Evolutionary conservation across 2,888 invertebrate species (phyloP), one percentile per base, ranked within the genome.

Genomic region (Camponotus fellah): DNA sequence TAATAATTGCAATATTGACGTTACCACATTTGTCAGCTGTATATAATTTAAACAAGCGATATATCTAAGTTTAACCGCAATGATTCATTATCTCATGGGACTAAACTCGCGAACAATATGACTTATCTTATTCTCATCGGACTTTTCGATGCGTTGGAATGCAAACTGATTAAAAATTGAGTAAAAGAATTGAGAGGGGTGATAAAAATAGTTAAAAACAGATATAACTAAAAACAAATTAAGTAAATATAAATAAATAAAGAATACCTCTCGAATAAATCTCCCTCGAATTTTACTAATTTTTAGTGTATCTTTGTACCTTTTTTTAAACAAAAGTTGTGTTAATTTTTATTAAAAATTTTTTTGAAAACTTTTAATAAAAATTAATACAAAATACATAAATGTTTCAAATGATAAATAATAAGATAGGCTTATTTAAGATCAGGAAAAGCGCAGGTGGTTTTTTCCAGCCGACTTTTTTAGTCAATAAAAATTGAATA

Each of bases 51-150:
- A 34, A 60, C 17, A 12, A 72, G 79, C 53, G 53, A n/a, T 53
- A 49, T 34, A 60, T 80, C 75, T 60, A 80, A 80, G 60, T 80
- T n/a, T 60, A 46, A 74, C 69, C 46, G 66, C 62, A 34, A 65
- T 80, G 79, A 80, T 72, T 80, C 79, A 80, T 80, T 46, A 58
- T n/a, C 3, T 3, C 56, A 34, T 58, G 58, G 72, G n/a, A 69
- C 68, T 76, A 40, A 76, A 76, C 69, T 56, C 68, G 43, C 17
- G 60, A 26, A 49, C 79, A 80, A 80, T 80, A 60, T 46, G 62
- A 62, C 74, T 80, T 72, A 74, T 80, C 60, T 80, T n/a, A 71
- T 72, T 80, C 37, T 72, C 74, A 79, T 79, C 34, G 58, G 21
- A 10, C 26, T n/a, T n/a, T 37, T 26, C 58, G 46, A 79, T 21